phyloP scores from a whole-genome alignment of 2,888 invertebrate species.

The Panzeria rudis region DNA sequence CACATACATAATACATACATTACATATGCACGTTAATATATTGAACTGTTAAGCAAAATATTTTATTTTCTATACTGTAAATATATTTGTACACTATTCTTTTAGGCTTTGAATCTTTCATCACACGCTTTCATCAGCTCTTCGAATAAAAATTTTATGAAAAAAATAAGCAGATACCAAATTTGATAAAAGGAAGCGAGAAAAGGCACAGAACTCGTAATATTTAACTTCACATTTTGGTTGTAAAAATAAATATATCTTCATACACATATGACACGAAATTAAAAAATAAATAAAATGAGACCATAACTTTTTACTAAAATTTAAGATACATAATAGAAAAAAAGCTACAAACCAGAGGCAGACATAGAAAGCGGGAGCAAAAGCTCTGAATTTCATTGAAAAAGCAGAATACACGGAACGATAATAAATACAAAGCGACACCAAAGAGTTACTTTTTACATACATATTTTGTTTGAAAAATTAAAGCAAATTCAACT shows the following conservation, averaged over 20 bases:
- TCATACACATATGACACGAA: background rate
- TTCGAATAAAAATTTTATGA: background rate
- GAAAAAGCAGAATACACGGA: conserved; percentile 14
- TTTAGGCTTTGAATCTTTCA: conserved; percentile 54
- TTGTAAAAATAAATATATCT: background rate
- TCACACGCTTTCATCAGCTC: conserved; percentile 13
- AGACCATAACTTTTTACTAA: conserved; percentile 42
- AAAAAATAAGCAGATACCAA: background rate
- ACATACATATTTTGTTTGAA: background rate
- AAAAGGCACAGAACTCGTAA: background rate
- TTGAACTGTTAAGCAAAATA: background rate
- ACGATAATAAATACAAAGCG: conserved; percentile 8
- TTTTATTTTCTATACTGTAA: conserved; percentile 2
- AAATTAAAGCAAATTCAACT: background rate
- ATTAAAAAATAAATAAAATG: conserved; percentile 51
- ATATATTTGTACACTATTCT: conserved; percentile 28
- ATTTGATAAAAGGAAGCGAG: conserved; percentile 10
- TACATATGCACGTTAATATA: background rate
- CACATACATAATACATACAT: background rate
- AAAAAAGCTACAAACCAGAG: background rate
- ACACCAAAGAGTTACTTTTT: conserved; percentile 52
- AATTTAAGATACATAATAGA: conserved; percentile 9
- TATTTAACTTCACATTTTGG: conserved; percentile 10
- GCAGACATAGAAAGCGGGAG: background rate
- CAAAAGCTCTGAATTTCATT: conserved; percentile 13